Conservation (phyloP, 2,797 vertebrate species). For the Rhinichthys osculus region DNA sequence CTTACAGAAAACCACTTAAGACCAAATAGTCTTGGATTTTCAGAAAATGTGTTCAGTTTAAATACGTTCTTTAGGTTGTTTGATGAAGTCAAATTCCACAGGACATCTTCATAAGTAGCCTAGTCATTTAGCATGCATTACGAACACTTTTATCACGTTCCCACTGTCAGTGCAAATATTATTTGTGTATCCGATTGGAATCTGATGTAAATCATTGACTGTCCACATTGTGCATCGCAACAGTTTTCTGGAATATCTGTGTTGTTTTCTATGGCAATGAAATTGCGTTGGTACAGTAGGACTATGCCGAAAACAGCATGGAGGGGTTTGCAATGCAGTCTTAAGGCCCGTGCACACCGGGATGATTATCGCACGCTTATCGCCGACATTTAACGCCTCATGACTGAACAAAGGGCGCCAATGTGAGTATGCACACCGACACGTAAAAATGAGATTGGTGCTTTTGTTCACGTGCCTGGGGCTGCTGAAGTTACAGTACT, state of each 20-base stretch:
- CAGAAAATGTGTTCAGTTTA: not conserved
- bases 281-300: not conserved
- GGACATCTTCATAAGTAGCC: not conserved
- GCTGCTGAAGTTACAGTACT: no score
- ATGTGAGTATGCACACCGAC: no score
- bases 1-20: not conserved
- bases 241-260: not conserved
- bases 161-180: not conserved
- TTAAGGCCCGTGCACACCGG: no score
- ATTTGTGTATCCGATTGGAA: not conserved
- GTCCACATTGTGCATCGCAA: not conserved
- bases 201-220: not conserved
- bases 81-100: conserved; percentile 2
- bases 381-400: no score
- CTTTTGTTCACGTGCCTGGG: no score
- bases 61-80: not conserved
- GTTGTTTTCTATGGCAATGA: not conserved
- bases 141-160: not conserved
- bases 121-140: not conserved
- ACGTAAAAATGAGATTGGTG: no score
- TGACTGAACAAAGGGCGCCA: no score
- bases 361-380: no score
- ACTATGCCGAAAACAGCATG: not conserved
- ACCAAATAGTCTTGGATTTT: not conserved
- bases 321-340: not conserved